A percentile compares a stretch with the other conserved stretches of the same genome.
Conservation (phyloP, 2,113 vertebrate species). For the Silurus asotus region DNA sequence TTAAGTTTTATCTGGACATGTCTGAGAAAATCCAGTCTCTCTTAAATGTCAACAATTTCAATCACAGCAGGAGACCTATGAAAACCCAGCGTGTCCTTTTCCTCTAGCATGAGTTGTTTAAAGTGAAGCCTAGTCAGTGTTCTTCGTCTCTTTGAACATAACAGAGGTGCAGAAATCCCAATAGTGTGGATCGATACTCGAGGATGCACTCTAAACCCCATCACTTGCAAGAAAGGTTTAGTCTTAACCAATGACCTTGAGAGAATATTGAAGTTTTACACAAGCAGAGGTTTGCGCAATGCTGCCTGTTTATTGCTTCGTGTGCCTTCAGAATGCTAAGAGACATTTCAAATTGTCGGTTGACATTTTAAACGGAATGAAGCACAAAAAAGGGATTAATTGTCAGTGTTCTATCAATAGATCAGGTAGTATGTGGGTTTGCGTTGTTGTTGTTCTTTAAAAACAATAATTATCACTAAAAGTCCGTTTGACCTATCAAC, state of each 20-base stretch:
- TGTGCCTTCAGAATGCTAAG: neutral
- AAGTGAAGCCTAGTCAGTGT: neutral
- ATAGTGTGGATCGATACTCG: conserved; percentile 32
- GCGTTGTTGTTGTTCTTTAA: neutral
- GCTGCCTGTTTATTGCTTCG: neutral
- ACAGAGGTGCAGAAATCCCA: conserved; percentile 11
- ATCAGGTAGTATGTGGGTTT: neutral
- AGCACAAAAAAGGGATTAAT: neutral
- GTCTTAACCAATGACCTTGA: conserved; percentile 24
- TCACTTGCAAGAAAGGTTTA: conserved; percentile 3
- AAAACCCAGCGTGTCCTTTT: neutral
- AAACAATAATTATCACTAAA: conserved; percentile 7
- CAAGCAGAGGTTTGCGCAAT: neutral
- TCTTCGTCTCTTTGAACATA: conserved; percentile 14
- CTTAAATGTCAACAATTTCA: conserved; percentile 30
- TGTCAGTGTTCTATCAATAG: neutral
- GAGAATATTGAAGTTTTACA: neutral
- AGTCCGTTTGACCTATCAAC: neutral
- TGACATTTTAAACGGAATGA: neutral
- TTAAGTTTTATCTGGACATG: neutral
- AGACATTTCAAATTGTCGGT: neutral
- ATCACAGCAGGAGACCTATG: conserved; percentile 16
- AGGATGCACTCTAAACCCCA: conserved; percentile 23
- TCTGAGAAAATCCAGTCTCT: conserved; percentile 8
- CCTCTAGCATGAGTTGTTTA: conserved; percentile 1